Conservation (phyloP, 2,797 vertebrate genomes). For the Lithobates sylvaticus region DNA sequence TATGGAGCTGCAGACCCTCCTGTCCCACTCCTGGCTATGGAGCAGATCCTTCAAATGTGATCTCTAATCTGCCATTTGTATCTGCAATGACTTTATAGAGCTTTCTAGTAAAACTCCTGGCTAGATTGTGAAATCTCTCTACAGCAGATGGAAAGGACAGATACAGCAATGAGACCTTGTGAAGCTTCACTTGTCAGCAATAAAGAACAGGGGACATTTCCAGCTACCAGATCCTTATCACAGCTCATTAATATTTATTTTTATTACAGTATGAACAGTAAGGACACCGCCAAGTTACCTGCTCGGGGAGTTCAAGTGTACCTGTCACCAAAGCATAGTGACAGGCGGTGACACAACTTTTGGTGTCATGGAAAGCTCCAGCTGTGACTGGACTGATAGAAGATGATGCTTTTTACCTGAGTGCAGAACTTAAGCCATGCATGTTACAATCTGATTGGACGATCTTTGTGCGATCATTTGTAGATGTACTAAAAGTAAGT, state of each 20-base stretch:
- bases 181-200: slow-evolving; percentile 36
- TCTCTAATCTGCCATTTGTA: slow-evolving; percentile 64
- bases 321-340: neutral
- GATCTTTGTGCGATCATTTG: too few species aligned
- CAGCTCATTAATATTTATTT: slow-evolving; percentile 37
- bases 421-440: too few species aligned
- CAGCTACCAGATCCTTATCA: slow-evolving; percentile 33
- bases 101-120: slow-evolving; percentile 68
- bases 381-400: too few species aligned
- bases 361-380: too few species aligned
- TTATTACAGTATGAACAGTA: slow-evolving; percentile 40
- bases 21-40: slow-evolving; percentile 60
- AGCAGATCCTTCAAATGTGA: slow-evolving; percentile 63
- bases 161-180: slow-evolving; percentile 46
- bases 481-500: too few species aligned
- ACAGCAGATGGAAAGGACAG: slow-evolving; percentile 56
- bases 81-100: slow-evolving; percentile 60
- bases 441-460: too few species aligned
- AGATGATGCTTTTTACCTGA: too few species aligned
- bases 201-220: slow-evolving; percentile 43
- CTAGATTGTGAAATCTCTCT: slow-evolving; percentile 50
- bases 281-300: slow-evolving; percentile 42
- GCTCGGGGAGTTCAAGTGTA: slow-evolving; percentile 29
- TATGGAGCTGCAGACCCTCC: slow-evolving; percentile 63
- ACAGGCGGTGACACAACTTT: neutral